phyloP scores from a whole-genome alignment of 2,797 vertebrate species.

The Picus viridis region DNA sequence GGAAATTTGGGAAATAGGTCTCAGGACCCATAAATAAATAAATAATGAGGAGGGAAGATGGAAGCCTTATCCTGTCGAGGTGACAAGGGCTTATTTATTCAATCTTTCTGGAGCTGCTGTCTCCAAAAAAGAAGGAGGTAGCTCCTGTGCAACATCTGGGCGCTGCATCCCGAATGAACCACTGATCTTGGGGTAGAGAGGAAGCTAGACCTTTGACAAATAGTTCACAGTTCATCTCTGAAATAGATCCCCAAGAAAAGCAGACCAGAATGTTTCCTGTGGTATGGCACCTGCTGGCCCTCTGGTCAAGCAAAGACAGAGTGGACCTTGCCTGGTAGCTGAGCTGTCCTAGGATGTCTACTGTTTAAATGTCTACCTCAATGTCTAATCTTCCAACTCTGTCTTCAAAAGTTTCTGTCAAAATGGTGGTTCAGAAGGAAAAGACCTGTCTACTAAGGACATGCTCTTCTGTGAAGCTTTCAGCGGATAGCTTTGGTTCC shows the following conservation, averaged over 20 bases:
- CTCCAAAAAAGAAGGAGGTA: constrained; percentile 11
- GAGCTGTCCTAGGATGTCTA: not conserved
- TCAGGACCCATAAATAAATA: constrained; percentile 46
- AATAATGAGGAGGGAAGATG: not conserved
- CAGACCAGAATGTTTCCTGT: not conserved
- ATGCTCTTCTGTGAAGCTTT: not conserved
- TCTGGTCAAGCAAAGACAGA: not conserved
- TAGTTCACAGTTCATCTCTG: not conserved
- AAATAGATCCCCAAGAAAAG: not conserved
- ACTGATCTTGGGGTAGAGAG: not conserved
- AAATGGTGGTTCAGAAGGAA: not conserved
- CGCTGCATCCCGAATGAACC: not conserved
- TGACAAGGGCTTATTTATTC: constrained; percentile 18
- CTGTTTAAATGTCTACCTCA: not conserved
- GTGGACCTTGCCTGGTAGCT: not conserved
- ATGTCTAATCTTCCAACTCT: not conserved
- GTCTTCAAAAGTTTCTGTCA: not conserved
- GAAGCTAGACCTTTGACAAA: not conserved
- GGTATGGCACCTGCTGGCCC: not conserved
- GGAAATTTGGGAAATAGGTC: constrained; percentile 46
- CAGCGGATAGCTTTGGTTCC: not conserved
- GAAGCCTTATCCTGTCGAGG: constrained; percentile 23
- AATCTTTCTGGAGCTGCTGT: not conserved
- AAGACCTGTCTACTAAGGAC: not conserved
- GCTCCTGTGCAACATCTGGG: not conserved